phyloP scores from a whole-genome alignment of 2,797 vertebrate genomes.

The Cetoscarus ocellatus region DNA sequence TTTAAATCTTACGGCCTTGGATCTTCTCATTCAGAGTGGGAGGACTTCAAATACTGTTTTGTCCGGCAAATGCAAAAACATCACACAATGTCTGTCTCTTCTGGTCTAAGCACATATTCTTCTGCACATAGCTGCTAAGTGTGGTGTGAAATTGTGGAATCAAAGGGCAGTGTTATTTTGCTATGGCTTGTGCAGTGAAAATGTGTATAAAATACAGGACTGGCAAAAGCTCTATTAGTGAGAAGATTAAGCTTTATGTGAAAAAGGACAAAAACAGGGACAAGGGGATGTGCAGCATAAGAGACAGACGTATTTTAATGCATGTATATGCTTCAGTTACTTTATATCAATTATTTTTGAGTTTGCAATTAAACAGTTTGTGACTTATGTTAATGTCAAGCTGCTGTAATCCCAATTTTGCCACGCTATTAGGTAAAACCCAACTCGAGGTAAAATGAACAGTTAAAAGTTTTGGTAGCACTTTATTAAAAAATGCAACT shows the following conservation, averaged over 20 bases:
- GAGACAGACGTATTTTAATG: neutral
- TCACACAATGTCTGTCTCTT: conserved; percentile 30
- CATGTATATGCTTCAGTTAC: neutral
- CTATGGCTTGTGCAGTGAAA: conserved; percentile 33
- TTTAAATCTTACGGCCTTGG: conserved; percentile 25
- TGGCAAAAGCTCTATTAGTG: conserved; percentile 43
- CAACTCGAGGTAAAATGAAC: too few species aligned
- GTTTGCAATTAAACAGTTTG: neutral
- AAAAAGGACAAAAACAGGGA: conserved; percentile 10
- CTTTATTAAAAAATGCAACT: too few species aligned
- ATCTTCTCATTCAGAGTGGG: conserved; percentile 41
- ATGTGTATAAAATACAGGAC: conserved; percentile 43
- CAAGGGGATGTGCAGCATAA: conserved; percentile 11
- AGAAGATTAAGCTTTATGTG: conserved; percentile 55
- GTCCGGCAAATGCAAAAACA: conserved; percentile 45
- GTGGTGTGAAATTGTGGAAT: conserved; percentile 64
- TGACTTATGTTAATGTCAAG: too few species aligned
- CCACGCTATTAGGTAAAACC: too few species aligned
- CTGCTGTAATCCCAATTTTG: too few species aligned
- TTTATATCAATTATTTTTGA: neutral
- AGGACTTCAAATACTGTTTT: conserved; percentile 46
- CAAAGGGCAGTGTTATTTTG: conserved; percentile 37
- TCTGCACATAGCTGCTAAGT: conserved; percentile 36
- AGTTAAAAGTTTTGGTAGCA: too few species aligned
- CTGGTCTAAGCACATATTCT: conserved; percentile 39